Conservation (phyloP, 2,113 vertebrate genomes). For the Scomber colias region DNA sequence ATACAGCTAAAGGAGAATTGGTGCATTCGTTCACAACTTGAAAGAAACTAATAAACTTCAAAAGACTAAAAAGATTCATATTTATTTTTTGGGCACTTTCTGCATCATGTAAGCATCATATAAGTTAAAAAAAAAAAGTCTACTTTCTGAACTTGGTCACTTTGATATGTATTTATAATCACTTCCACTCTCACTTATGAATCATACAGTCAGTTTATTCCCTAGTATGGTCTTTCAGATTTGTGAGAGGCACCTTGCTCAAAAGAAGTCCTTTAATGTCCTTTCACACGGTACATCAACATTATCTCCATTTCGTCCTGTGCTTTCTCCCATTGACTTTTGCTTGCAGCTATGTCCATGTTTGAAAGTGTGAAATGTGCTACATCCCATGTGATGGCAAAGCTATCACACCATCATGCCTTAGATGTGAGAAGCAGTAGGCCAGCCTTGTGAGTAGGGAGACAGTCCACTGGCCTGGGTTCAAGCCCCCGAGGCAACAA, state of each 20-base stretch:
- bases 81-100: no score
- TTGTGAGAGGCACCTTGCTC: neutral
- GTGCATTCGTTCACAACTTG: no score
- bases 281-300: neutral
- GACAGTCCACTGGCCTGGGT: slow-evolving; percentile 23
- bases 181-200: neutral
- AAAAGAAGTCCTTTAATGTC: no score
- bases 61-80: neutral
- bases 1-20: no score
- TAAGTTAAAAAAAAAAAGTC: no score
- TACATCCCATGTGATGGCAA: slow-evolving; percentile 32
- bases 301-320: neutral
- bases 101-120: no score
- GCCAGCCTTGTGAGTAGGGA: slow-evolving; percentile 36
- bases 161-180: neutral
- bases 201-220: no score
- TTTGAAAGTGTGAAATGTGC: slow-evolving; percentile 14
- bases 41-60: neutral
- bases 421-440: slow-evolving; percentile 20
- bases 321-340: neutral
- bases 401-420: slow-evolving; percentile 29
- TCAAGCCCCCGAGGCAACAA: slow-evolving; percentile 12
- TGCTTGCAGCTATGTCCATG: slow-evolving; percentile 13
- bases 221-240: neutral
- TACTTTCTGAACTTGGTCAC: neutral